Evolutionary conservation across 2,888 invertebrate genomes (phyloP).

Genomic region (Sussaba pulchella): DNA sequence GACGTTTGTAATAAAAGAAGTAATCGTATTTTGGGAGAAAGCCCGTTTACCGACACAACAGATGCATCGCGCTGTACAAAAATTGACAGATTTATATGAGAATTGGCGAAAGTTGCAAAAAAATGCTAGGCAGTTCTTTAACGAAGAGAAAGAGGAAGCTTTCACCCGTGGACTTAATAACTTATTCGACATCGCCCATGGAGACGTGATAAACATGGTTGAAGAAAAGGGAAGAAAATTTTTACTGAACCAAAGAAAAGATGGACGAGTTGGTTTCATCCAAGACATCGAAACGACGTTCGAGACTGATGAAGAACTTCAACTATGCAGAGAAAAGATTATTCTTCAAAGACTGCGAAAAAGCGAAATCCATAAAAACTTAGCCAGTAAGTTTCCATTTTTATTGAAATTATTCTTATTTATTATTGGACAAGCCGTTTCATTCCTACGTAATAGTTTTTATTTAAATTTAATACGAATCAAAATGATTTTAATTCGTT

Average conservation of each 20-base stretch:
- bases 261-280: constrained; percentile 47
- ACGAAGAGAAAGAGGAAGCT: constrained; percentile 57
- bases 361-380: constrained; percentile 38
- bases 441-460: constrained; percentile 27
- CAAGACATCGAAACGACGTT: constrained; percentile 31
- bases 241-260: constrained; percentile 39
- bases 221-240: constrained; percentile 43
- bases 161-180: constrained; percentile 57
- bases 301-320: constrained; percentile 35
- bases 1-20: constrained; percentile 62
- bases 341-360: constrained; percentile 31
- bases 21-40: constrained; percentile 68
- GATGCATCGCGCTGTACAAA: no score
- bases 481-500: no score
- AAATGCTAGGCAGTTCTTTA: constrained; percentile 67
- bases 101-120: constrained; percentile 77
- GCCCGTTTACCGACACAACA: no score
- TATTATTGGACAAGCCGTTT: constrained; percentile 30
- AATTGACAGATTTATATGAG: constrained; percentile 74
- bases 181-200: no score
- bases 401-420: constrained; percentile 13
- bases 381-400: constrained; percentile 36
- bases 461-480: constrained; percentile 27
- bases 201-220: constrained; percentile 56
- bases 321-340: constrained; percentile 28